Percentiles rank a stretch among this genome's conserved stretches.
phyloP scores from a whole-genome alignment of 2,113 vertebrate species.

The Myotis yumanensis region DNA sequence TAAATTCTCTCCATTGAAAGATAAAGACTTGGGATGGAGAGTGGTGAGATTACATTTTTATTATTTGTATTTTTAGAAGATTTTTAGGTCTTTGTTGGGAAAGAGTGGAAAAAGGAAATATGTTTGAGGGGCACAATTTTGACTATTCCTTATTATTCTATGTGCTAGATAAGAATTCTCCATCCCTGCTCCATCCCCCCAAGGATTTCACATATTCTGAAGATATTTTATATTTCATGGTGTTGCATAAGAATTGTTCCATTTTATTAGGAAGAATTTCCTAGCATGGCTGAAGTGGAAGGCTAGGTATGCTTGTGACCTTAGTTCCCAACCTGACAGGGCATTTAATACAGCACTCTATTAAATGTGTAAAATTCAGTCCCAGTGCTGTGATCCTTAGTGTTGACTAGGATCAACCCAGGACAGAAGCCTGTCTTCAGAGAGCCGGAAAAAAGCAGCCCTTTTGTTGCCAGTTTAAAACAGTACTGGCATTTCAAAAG shows the following conservation, averaged over 20 bases:
- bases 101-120: conserved; percentile 11
- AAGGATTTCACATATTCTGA: conserved; percentile 11
- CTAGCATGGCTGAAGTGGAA: not conserved
- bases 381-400: not conserved
- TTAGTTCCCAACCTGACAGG: not conserved
- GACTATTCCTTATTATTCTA: not conserved
- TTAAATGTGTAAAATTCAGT: not conserved
- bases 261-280: conserved; percentile 48
- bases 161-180: not conserved
- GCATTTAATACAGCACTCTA: not conserved
- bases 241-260: not conserved
- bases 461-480: conserved; percentile 43
- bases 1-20: conserved; percentile 15
- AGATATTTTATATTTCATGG: conserved; percentile 36
- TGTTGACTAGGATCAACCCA: not conserved
- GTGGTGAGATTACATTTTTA: not conserved
- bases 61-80: conserved; percentile 22
- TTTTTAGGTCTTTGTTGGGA: not conserved
- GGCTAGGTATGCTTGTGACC: not conserved
- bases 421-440: conserved; percentile 1
- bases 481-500: conserved; percentile 23
- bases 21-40: not conserved
- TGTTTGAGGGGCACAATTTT: conserved; percentile 7
- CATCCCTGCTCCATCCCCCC: not conserved
- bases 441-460: not conserved